These are phyloP conservation scores for Oreotrochilus melanogaster DNA, from an alignment of 2,113 vertebrate species.

Conservation along the genomic window DNA sequence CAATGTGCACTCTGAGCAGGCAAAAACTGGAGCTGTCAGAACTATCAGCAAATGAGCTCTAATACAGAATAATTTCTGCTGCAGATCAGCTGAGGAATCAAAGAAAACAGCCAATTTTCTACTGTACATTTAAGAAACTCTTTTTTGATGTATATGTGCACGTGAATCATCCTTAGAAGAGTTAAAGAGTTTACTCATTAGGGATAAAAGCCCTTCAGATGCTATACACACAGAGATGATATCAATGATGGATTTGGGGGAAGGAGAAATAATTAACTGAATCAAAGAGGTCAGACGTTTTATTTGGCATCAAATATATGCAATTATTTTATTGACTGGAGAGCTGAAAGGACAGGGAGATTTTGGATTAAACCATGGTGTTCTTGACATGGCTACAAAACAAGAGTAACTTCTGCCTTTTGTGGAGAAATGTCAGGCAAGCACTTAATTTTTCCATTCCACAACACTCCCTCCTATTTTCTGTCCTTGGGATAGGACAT, in stretches of 20 bases:
- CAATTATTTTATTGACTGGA: neutral
- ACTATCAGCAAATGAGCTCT: neutral
- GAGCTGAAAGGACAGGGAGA: neutral
- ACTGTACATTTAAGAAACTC: neutral
- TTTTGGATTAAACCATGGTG: neutral
- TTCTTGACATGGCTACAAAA: neutral
- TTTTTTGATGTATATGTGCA: neutral
- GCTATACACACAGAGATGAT: neutral
- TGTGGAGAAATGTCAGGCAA: neutral
- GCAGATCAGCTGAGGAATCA: constrained; percentile 9
- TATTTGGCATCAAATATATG: neutral
- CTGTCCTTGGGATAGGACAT: too few species aligned
- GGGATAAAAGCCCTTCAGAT: neutral
- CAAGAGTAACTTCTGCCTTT: neutral
- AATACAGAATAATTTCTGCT: neutral
- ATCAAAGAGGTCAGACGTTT: neutral
- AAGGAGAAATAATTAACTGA: neutral
- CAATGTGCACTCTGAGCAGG: neutral
- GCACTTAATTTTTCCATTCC: neutral
- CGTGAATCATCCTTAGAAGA: neutral
- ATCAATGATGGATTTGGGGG: neutral
- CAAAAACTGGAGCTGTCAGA: neutral
- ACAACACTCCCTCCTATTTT: neutral
- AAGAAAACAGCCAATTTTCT: neutral
- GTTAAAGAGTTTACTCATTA: neutral